Base-by-base conservation (phyloP, 2,888 invertebrate species). In the Caenorhabditis sp. region DNA sequence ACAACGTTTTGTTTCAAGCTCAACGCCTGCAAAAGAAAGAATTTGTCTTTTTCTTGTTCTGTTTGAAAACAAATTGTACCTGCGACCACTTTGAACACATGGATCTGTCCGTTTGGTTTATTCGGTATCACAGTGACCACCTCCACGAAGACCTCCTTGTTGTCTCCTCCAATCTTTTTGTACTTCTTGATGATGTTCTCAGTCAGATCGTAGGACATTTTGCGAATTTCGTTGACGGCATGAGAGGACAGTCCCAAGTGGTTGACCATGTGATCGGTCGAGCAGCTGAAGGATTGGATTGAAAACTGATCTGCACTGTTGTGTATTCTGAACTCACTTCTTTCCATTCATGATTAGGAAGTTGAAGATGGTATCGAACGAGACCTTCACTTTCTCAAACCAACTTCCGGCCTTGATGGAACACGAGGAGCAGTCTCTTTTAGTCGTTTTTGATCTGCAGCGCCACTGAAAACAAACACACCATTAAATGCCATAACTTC, bases 341-440 rank as follows among this genome's bases (percentile, higher is more conserved):
- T 63, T 63, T 6, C 43, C 26, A n/a, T 63, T 43, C 52, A 63
- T 53, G 17, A 45, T 41, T 32, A 63, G 26, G 35, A 45, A 45
- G 15, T 39, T 53, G 45, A 63, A 45, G 5, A 63, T 32, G 6
- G 30, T 53, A 26, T 53, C 43, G 22, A 63, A 63, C 1, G 63
- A 17, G 1, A 63, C 17, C 24, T 63, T 63, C 6, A 45, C 45
- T 15, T 30, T n/a, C 15, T 63, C 63, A 13, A 63, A 63, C 63
- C 63, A 63, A 11, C 63, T 63, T 22, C 63, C 63, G 24, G 24
- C 8, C 24, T 63, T 63, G 35, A 63, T 53, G 22, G 63, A 63
- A 15, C 63, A 63, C 32, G 63, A 63, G 2, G 63, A 63, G 63
- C 68, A 52, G 22, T 58, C 70, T 13, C 58, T 41, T 45, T 17